Evolutionary conservation across 2,797 vertebrate genomes (phyloP).

Genomic region (Tenualosa thibaudeaui): DNA sequence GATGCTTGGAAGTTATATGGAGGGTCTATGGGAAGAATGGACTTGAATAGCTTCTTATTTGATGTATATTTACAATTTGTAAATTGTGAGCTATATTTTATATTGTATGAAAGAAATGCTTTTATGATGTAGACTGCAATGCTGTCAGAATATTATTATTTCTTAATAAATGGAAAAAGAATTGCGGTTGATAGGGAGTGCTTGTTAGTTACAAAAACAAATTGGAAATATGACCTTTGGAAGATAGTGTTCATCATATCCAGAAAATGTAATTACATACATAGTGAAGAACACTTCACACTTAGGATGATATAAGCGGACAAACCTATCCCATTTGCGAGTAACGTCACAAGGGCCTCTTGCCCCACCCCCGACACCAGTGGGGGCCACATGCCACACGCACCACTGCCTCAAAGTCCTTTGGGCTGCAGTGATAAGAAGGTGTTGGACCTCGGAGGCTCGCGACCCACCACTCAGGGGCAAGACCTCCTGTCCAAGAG

Average conservation of each 20-base stretch:
- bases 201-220: background rate
- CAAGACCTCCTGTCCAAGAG: constrained; percentile 73
- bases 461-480: constrained; percentile 74
- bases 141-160: constrained; percentile 16
- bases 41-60: background rate
- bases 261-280: background rate
- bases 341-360: background rate
- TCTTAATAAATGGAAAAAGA: constrained; percentile 37
- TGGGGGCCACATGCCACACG: constrained; percentile 70
- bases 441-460: constrained; percentile 75
- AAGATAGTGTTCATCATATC: background rate
- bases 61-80: constrained; percentile 36
- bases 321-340: background rate
- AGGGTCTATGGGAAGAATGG: background rate
- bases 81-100: constrained; percentile 31
- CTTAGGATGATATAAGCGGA: background rate
- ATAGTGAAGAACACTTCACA: background rate
- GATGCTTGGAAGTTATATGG: background rate
- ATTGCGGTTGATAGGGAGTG: background rate
- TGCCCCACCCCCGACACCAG: constrained; percentile 53
- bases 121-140: constrained; percentile 22
- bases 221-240: background rate
- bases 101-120: constrained; percentile 24
- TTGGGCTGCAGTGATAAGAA: constrained; percentile 73
- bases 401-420: constrained; percentile 62